Conservation (phyloP, 2,113 vertebrate species). For the Lipotes vexillifer region DNA sequence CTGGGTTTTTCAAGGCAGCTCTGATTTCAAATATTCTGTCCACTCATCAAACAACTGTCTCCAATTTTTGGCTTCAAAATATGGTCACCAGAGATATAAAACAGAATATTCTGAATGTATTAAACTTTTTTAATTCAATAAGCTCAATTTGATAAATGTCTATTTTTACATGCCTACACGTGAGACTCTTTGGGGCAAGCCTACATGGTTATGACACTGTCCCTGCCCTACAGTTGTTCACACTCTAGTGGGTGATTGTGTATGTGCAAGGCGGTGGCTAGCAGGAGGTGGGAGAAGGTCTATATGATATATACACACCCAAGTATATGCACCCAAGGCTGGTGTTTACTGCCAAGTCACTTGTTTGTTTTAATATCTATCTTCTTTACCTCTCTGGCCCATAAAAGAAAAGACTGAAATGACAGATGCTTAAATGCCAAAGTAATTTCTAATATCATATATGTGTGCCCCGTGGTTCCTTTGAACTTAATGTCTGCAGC, state of each 20-base stretch:
- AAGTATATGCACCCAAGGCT: background rate
- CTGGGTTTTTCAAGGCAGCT: background rate
- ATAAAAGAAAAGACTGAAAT: background rate
- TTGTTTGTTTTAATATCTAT: background rate
- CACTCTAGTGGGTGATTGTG: background rate
- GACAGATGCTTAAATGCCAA: background rate
- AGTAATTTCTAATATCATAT: background rate
- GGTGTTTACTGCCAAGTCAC: background rate
- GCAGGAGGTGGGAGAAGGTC: background rate
- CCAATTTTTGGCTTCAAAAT: conserved; percentile 8
- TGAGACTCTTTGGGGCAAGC: background rate
- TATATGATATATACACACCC: background rate
- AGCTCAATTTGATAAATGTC: background rate
- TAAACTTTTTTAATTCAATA: background rate
- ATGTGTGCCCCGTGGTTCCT: background rate
- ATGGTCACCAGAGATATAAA: background rate
- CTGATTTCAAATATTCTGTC: conserved; percentile 41
- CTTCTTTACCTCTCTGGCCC: background rate
- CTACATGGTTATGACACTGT: rapidly evolving
- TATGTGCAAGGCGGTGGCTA: background rate
- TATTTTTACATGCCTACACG: background rate
- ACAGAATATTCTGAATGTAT: background rate
- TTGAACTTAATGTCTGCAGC: background rate
- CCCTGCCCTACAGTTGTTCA: background rate
- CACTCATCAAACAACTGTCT: conserved; percentile 22